Base-by-base conservation (phyloP, 1,140 invertebrate genomes). In the Calycopis cecrops region DNA sequence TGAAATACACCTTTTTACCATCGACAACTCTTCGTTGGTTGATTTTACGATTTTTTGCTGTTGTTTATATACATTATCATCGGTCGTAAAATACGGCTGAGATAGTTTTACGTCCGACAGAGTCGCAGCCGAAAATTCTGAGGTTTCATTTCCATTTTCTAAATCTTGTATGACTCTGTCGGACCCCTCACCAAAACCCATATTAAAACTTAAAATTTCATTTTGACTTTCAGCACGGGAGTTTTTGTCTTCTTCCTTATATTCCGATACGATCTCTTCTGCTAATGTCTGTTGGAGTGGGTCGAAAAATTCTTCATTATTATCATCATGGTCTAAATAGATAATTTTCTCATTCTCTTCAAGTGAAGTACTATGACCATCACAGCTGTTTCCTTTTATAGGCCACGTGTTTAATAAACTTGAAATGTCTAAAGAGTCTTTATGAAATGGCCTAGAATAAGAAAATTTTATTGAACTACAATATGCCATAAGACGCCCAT, bases 131-230 rank as follows among this genome's bases (percentile, higher is more conserved):
- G 84, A 81, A 78, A 79, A 63, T 75, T 85, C 81, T 74, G 69
- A 73, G 71, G 66, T 61, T 67, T 71, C 71, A 73, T 67, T 68
- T 76, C 66, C 63, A 60, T 72, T 69, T 73, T 74, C 73, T 62
- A 72, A 80, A 84, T 79, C 75, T 80, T 77, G 71, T 69, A 80
- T 79, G 78, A 85, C 85, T 87, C 87, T 89, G 87, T 68, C 87
- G 87, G 87, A 88, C 86, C 77, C 63, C 76, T 87, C 85, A 87
- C 85, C 85, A 88, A 88, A 88, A 88, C 85, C 87, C 87, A 85
- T 85, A 76, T 71, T 76, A 77, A 84, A 84, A 85, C 79, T 84
- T 7, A 56, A 75, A 74, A 85, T 77, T 42, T 62, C 73, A 55
- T 65, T 62, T 18, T 75, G 58, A 57, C 56, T 49, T 33, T 40